Base-by-base conservation (phyloP, 1,140 invertebrate species). In the Hyles vespertilio region DNA sequence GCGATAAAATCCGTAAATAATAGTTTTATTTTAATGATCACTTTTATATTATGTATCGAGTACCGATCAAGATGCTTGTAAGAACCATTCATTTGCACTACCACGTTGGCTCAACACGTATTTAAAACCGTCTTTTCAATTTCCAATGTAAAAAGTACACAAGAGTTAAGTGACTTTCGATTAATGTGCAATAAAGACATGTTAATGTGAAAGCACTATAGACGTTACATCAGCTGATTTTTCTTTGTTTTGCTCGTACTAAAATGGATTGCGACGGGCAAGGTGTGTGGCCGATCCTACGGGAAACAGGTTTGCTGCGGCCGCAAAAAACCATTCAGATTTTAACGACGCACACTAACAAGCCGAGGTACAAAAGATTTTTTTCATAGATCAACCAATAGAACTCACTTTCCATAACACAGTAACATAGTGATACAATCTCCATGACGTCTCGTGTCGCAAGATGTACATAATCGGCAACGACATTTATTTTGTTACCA, bases 351-450 rank as follows among this genome's bases (percentile, higher is more conserved):
- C 60, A 51, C 59, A 64, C 70, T 73, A 76, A 74, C 71, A 58
- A 76, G 69, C 69, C 47, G 36, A 49, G 44, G 54, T 51, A 54
- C 49, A 64, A 61, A 60, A 56, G 53, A 59, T 49, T 44, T 56
- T 70, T 70, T 69, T 66, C 66, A 72, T 70, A 72, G 64, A 70
- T 72, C 65, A 59, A 50, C 69, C 61, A 65, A 74, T 75, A 72
- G 54, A 70, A 75, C 77, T 83, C 75, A 80, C 75, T 83, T 85
- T 83, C 80, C 55, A 59, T 76, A 77, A 61, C 67, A 74, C 66
- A 74, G 64, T 76, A 72, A 74, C 69, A 75, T 66, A 77, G 59
- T 75, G 76, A 70, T 81, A 78, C 61, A 67, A 78, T 76, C 72
- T 51, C 32, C 56, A 61, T 72, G 69, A 66, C 65, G 53, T 72